Evolutionary conservation across 1,140 invertebrate genomes (phyloP), one percentile per base, ranked within the genome.

Genomic region (Bombus waltoni): DNA sequence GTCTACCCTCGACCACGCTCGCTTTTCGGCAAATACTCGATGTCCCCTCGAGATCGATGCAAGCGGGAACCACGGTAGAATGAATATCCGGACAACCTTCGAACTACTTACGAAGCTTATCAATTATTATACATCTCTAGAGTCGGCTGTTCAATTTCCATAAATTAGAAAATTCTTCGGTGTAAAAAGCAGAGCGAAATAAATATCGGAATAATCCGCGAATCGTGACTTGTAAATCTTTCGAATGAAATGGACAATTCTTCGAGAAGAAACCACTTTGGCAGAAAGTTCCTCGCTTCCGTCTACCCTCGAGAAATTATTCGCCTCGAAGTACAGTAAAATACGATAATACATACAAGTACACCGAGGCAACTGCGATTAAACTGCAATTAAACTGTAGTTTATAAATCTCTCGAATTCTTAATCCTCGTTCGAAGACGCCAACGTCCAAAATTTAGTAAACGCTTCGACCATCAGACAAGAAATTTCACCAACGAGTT

Each of bases 1-100:
- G 81, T 62, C 78, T 75, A 66, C 13, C 57, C 38, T 62, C 57
- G 35, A n/a, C 57, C 28, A 28, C 11, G 38, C 9, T 42, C 15
- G 28, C 15, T 78, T 78, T 75, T 75, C 42, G 42, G 44, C 42
- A 75, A 75, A 75, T 35, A 53, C 15, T 65, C 75, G 35, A n/a
- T 40, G 66, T 38, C 25, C 44, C 80, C 28, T 44, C 22, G 35
- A 35, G n/a, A 80, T 80, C 78, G 65, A 80, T 70, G 44, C 44
- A 53, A 22, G 10, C 28, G 8, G 75, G 10, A 78, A 66, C 1
- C 18, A 28, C 8, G 22, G n/a, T n/a, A 9, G 18, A 62, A 18
- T 1, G 28, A 65, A 42, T 22, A 62, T 40, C 35, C 25, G 11
- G 40, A 35, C 57, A 4, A n/a, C 28, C 40, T 73, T 42, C 28